A percentile compares a stretch with the other conserved stretches of the same genome.
phyloP scores from a whole-genome alignment of 2,888 invertebrate species.

The Zootermopsis nevadensis region DNA sequence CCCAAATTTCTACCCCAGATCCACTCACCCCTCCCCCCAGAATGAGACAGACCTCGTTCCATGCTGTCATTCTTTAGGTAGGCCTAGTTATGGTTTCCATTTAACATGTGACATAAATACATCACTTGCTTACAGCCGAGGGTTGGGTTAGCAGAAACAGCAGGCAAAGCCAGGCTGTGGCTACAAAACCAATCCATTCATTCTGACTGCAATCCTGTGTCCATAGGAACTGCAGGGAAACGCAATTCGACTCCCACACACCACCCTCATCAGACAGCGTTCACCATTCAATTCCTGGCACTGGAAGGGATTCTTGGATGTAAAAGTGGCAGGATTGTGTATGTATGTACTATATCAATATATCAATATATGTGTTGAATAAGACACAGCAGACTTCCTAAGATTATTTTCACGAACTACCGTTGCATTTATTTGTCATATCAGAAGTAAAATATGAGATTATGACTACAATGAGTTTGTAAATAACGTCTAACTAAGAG shows the following conservation, averaged over 20 bases:
- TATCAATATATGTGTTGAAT: no score
- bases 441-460: no score
- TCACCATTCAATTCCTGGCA: not conserved
- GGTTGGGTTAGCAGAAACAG: not conserved
- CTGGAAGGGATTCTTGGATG: conserved; percentile 2
- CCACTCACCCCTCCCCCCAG: not conserved
- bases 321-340: not conserved
- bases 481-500: no score
- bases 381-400: no score
- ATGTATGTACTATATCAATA: conserved; percentile 9
- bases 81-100: no score
- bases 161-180: conserved; percentile 25
- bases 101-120: conserved; percentile 34
- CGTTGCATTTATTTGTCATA: no score
- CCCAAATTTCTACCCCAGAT: not conserved
- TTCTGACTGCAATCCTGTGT: conserved; percentile 6
- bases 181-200: conserved; percentile 35
- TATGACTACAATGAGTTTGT: no score
- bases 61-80: not conserved
- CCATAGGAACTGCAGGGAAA: not conserved
- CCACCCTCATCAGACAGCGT: no score
- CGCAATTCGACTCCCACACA: not conserved
- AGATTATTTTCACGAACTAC: no score
- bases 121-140: not conserved
- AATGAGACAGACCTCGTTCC: not conserved